Conservation (phyloP, 2,113 vertebrate species). For the Riparia riparia region DNA sequence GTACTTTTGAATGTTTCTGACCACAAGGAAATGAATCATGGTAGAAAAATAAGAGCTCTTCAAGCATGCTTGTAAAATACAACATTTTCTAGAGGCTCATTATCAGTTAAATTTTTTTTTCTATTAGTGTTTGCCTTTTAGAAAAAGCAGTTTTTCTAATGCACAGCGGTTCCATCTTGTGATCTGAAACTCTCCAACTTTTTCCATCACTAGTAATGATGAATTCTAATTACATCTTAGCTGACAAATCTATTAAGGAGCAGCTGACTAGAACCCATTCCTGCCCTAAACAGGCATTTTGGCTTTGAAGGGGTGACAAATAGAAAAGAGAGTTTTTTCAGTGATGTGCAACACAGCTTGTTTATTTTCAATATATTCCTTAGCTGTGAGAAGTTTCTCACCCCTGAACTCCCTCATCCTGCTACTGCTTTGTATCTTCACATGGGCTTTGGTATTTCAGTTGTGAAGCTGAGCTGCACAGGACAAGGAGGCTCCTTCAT, state of each 20-base stretch:
- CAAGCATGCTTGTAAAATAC: neutral
- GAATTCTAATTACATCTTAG: neutral
- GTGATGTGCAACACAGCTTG: neutral
- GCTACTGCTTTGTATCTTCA: neutral
- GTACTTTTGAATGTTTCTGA: neutral
- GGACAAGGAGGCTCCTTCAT: neutral
- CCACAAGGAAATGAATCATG: neutral
- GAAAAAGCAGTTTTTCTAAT: neutral
- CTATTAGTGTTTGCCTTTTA: neutral
- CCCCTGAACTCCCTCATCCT: neutral
- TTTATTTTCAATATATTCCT: conserved; percentile 6
- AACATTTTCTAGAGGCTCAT: neutral
- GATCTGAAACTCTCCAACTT: neutral
- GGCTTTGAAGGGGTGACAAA: neutral
- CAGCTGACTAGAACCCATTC: neutral
- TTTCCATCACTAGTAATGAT: neutral
- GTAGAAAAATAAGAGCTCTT: neutral
- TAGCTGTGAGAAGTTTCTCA: neutral
- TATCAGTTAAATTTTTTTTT: neutral
- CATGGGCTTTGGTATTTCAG: neutral
- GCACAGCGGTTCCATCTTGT: neutral
- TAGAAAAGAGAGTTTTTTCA: neutral
- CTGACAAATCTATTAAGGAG: conserved; percentile 10
- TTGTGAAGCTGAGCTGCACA: neutral
- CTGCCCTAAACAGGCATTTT: conserved; percentile 29